Conservation (phyloP, 2,888 invertebrate species). For the Rugalucina vietnamica region DNA sequence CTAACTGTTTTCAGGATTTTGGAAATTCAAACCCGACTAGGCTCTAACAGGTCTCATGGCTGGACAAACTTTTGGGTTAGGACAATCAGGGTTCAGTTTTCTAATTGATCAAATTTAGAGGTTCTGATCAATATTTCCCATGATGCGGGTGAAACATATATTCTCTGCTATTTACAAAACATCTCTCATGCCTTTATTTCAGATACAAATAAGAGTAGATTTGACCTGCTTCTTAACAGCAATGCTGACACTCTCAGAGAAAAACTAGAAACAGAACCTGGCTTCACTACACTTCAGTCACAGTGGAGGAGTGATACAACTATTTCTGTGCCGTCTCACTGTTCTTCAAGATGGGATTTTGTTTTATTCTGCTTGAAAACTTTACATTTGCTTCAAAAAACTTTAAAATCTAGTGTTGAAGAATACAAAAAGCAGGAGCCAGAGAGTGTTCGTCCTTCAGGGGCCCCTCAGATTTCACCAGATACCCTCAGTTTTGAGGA, state of each 20-base stretch:
- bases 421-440: constrained; percentile 35
- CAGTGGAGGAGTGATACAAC: constrained; percentile 35
- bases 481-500: constrained; percentile 88
- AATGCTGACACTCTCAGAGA: constrained; percentile 29
- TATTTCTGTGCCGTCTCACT: not conserved
- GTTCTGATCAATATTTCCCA: not conserved
- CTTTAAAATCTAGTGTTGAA: constrained; percentile 41
- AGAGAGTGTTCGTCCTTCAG: constrained; percentile 47
- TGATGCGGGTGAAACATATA: not conserved
- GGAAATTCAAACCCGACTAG: no score
- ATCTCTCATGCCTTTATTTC: not conserved
- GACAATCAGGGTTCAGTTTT: no score
- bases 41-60: no score
- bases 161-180: no score
- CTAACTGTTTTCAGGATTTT: no score
- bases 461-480: constrained; percentile 68
- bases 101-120: no score
- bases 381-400: constrained; percentile 56
- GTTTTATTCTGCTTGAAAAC: constrained; percentile 61
- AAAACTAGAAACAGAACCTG: constrained; percentile 29
- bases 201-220: constrained; percentile 13
- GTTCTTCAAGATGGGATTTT: constrained; percentile 63
- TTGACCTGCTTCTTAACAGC: constrained; percentile 41
- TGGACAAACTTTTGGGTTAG: no score
- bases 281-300: not conserved